Conservation (phyloP, 1,140 invertebrate genomes). For the Macrocentrus cingulum region DNA sequence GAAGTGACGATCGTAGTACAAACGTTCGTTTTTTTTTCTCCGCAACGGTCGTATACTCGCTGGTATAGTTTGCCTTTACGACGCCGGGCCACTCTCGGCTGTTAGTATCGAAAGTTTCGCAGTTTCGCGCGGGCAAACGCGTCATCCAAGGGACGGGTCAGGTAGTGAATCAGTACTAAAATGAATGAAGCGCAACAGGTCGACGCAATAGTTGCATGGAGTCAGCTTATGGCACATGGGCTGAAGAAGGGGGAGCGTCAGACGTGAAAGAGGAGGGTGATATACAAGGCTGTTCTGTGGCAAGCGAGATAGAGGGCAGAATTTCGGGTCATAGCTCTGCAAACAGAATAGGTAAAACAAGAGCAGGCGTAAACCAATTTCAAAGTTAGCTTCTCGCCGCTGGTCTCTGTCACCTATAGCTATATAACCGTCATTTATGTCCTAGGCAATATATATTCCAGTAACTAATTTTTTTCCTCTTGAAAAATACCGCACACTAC, state of each 20-base stretch:
- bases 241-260: conserved; percentile 5
- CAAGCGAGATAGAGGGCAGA: conserved; percentile 5
- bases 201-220: conserved; percentile 41
- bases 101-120: conserved; percentile 30
- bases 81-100: not conserved
- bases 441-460: not conserved
- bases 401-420: not conserved
- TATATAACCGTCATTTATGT: not conserved
- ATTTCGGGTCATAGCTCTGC: conserved; percentile 32
- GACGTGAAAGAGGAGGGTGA: conserved; percentile 1
- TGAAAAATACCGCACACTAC: too few species aligned
- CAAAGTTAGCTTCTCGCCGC: conserved; percentile 25
- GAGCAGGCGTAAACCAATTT: conserved; percentile 34
- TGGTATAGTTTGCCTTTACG: conserved; percentile 1
- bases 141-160: conserved; percentile 38
- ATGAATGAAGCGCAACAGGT: conserved; percentile 51
- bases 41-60: not conserved
- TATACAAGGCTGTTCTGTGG: conserved; percentile 6
- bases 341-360: conserved; percentile 36
- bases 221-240: conserved; percentile 34
- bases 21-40: not conserved
- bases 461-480: too few species aligned
- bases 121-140: conserved; percentile 29
- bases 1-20: not conserved
- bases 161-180: conserved; percentile 47